These are phyloP conservation scores for Ligdia adustata DNA, from an alignment of 2,888 invertebrate species.

Conservation along the genomic window DNA sequence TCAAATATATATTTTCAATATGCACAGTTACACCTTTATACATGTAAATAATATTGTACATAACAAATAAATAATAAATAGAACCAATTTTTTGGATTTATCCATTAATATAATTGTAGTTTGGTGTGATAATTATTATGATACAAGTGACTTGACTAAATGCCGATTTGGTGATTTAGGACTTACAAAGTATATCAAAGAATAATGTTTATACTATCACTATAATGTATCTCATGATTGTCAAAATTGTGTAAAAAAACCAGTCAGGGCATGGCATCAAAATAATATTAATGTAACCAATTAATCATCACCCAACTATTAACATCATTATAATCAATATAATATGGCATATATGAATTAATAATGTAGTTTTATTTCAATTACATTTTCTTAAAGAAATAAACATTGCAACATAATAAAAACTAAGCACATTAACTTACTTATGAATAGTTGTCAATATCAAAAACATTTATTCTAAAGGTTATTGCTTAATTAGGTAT, in stretches of 20 bases:
- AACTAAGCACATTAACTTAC: conserved; percentile 80
- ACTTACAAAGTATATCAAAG: conserved; percentile 54
- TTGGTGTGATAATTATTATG: conserved; percentile 76
- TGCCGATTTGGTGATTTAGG: conserved; percentile 64
- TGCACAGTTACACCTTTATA: conserved; percentile 83
- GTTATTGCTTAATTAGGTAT: conserved; percentile 76
- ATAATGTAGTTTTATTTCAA: conserved; percentile 73
- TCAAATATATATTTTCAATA: conserved; percentile 83
- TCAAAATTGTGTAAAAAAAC: conserved; percentile 52
- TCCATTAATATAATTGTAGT: conserved; percentile 75
- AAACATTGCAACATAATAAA: conserved; percentile 80
- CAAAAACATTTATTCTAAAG: conserved; percentile 82
- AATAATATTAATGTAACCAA: conserved; percentile 64
- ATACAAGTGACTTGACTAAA: conserved; percentile 78
- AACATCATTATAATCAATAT: conserved; percentile 76
- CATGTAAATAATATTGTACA: conserved; percentile 84
- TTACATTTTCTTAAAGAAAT: conserved; percentile 78
- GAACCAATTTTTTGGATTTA: conserved; percentile 77
- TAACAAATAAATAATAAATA: conserved; percentile 84
- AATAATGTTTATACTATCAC: conserved; percentile 62
- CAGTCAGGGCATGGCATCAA: conserved; percentile 64
- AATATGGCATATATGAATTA: conserved; percentile 82
- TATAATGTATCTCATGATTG: conserved; percentile 58
- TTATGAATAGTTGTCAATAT: conserved; percentile 82
- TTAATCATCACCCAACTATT: conserved; percentile 73